Conservation (phyloP, 2,113 vertebrate genomes). For the Percopsis transmontana region DNA sequence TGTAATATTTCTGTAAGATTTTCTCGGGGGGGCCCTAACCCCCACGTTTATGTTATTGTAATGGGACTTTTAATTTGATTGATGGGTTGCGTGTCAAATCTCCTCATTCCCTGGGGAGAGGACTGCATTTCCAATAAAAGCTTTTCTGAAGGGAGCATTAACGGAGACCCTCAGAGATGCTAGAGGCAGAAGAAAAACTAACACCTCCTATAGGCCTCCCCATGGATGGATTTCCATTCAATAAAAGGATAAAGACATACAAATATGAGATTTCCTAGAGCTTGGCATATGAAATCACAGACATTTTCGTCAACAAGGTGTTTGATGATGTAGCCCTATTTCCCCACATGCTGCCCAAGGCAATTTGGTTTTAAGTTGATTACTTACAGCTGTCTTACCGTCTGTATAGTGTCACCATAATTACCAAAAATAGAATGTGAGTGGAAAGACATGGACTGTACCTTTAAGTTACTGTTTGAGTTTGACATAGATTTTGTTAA, state of each 20-base stretch:
- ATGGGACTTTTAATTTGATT: conserved; percentile 70
- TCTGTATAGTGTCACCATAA: too few species aligned
- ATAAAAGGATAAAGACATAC: too few species aligned
- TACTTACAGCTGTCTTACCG: too few species aligned
- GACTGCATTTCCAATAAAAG: conserved; percentile 49
- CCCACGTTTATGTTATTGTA: conserved; percentile 57
- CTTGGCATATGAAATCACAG: too few species aligned
- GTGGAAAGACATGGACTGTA: too few species aligned
- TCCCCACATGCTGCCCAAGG: too few species aligned
- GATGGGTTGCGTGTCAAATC: conserved; percentile 59
- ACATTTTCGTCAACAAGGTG: too few species aligned
- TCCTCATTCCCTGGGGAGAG: conserved; percentile 13
- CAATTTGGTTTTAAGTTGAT: too few species aligned
- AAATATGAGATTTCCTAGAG: too few species aligned
- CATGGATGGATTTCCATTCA: not conserved
- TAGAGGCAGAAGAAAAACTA: not conserved
- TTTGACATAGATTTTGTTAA: not conserved
- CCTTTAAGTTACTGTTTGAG: not conserved
- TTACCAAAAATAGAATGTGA: too few species aligned
- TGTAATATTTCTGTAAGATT: conserved; percentile 59
- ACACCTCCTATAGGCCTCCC: not conserved
- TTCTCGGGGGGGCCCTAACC: conserved; percentile 53
- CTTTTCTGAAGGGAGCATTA: conserved; percentile 18
- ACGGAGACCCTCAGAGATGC: conserved; percentile 18
- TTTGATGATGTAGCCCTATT: too few species aligned